Evolutionary conservation across 2,888 invertebrate species (phyloP).

Genomic region (Vannuccia rotundouncinata): DNA sequence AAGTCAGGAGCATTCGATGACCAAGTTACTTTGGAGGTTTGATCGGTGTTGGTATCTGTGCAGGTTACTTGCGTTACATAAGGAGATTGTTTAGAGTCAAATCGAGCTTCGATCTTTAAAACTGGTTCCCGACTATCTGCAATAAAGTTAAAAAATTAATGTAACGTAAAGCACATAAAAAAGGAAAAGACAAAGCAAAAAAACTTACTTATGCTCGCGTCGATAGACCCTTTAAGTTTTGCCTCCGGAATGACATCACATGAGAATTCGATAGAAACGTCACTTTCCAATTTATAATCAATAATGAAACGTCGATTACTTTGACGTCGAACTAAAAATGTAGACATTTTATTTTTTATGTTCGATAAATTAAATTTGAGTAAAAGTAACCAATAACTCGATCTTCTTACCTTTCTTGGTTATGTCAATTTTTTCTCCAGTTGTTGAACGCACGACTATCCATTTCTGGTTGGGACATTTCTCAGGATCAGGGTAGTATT

Average conservation of each 20-base stretch:
- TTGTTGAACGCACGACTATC: neutral
- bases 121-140: constrained; percentile 6
- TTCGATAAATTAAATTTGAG: neutral
- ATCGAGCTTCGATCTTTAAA: neutral
- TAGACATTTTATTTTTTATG: neutral
- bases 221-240: neutral
- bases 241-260: neutral
- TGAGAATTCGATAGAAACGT: neutral
- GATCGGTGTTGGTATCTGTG: neutral
- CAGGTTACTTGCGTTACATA: neutral
- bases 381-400: neutral
- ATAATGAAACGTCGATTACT: neutral
- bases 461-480: constrained; percentile 30
- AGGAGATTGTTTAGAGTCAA: neutral
- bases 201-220: neutral
- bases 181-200: neutral
- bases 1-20: neutral
- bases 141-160: neutral
- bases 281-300: neutral
- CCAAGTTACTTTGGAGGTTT: neutral
- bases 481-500: constrained; percentile 28
- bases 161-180: neutral
- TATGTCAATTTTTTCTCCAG: neutral
- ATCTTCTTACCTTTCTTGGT: constrained; percentile 13
- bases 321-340: neutral